Percentiles rank a stretch among this genome's conserved stretches.
These are phyloP conservation scores for Thaumatotibia leucotreta DNA, from an alignment of 1,140 invertebrate genomes.

Conservation along the genomic window DNA sequence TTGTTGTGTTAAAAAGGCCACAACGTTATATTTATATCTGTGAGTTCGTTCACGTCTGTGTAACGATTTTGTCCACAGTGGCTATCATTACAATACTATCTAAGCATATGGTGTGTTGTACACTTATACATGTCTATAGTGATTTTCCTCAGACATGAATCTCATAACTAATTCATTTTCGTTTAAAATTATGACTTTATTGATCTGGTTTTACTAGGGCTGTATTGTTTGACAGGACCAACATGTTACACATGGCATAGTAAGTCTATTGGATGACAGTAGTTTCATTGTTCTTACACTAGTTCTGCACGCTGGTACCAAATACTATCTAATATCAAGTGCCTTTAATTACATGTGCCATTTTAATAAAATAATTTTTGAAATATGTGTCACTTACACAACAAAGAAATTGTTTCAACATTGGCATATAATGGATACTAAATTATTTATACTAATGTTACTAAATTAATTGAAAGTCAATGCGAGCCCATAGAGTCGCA, in stretches of 20 bases:
- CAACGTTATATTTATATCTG: neutral
- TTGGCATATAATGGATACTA: no score
- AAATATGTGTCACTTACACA: neutral
- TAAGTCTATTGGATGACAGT: neutral
- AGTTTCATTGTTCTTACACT: neutral
- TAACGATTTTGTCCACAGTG: slow-evolving; percentile 7
- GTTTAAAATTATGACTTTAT: neutral
- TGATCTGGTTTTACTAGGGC: neutral
- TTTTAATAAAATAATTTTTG: neutral
- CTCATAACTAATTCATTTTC: slow-evolving; percentile 9
- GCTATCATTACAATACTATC: neutral
- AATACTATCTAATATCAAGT: neutral
- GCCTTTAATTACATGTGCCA: neutral
- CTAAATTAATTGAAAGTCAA: neutral
- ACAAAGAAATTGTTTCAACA: no score
- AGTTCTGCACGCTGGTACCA: no score
- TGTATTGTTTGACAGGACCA: neutral
- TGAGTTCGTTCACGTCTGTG: neutral
- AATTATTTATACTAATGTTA: no score
- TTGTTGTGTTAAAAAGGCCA: neutral
- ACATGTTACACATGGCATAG: neutral
- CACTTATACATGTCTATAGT: neutral
- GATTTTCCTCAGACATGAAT: neutral
- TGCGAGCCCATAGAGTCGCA: slow-evolving; percentile 72
- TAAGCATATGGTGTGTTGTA: slow-evolving; percentile 11